Conservation (phyloP, 1,140 invertebrate genomes). For the Solen grandis region DNA sequence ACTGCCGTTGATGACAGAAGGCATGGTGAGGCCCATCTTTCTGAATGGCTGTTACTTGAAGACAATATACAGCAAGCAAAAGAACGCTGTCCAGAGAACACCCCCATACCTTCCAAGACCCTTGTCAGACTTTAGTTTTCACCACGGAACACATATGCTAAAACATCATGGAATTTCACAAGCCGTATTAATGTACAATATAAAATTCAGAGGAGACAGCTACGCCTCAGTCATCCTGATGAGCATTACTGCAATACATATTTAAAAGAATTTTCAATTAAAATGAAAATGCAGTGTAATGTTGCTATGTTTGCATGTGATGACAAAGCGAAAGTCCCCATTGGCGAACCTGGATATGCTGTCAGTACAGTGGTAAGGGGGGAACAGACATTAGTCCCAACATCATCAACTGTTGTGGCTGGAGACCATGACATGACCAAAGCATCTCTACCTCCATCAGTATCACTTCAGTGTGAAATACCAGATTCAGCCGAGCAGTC, state of each 20-base stretch:
- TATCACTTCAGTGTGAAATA: conserved; percentile 22
- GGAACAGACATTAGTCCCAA: conserved; percentile 14
- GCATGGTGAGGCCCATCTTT: conserved; percentile 50
- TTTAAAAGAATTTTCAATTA: conserved; percentile 42
- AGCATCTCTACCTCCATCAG: conserved; percentile 12
- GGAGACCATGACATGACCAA: conserved; percentile 43
- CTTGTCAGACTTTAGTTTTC: conserved; percentile 61
- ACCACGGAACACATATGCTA: conserved; percentile 55
- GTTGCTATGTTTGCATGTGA: conserved; percentile 50
- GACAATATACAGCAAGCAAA: conserved; percentile 50
- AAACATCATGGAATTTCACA: conserved; percentile 55
- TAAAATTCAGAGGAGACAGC: conserved; percentile 59
- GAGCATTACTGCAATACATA: conserved; percentile 57
- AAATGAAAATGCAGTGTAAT: conserved; percentile 1
- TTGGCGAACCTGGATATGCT: conserved; percentile 50
- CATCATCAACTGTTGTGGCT: not conserved
- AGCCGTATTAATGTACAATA: conserved; percentile 46
- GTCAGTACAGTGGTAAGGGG: conserved; percentile 53
- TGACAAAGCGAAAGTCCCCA: conserved; percentile 59
- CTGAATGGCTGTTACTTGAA: conserved; percentile 47
- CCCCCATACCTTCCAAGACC: conserved; percentile 47
- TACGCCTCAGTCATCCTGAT: conserved; percentile 51
- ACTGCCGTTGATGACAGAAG: conserved; percentile 59
- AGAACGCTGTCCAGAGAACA: conserved; percentile 30
- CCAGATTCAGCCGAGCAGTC: conserved; percentile 26